These are phyloP conservation scores for Orthonevra nobilis DNA, from an alignment of 2,888 invertebrate genomes.

Conservation along the genomic window DNA sequence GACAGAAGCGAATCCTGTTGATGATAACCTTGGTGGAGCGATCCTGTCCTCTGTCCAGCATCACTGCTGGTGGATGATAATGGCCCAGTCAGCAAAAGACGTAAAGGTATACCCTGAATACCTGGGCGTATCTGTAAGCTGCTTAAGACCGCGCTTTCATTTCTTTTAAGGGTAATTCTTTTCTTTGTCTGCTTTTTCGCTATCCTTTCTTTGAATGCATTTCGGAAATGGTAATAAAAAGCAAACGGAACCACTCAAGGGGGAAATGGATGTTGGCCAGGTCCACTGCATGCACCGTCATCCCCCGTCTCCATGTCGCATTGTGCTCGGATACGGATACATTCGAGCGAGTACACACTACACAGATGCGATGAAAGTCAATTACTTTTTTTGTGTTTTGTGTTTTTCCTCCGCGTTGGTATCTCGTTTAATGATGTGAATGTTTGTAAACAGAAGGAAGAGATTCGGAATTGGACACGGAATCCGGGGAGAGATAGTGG, in stretches of 20 bases:
- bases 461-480: constrained; percentile 4
- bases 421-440: constrained; percentile 24
- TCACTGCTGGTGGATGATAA: no score
- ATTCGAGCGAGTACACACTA: no score
- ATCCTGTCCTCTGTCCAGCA: constrained; percentile 12
- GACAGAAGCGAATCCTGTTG: constrained; percentile 21
- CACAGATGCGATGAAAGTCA: constrained; percentile 53
- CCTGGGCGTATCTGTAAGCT: constrained; percentile 8
- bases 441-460: constrained; percentile 1
- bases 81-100: no score
- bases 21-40: constrained; percentile 2
- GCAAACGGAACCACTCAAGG: constrained; percentile 31
- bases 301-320: constrained; percentile 23
- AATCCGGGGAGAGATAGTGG: not conserved
- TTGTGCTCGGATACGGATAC: constrained; percentile 1
- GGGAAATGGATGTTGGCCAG: constrained; percentile 10
- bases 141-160: constrained; percentile 10
- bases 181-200: not conserved
- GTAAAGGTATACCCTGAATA: not conserved
- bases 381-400: constrained; percentile 25
- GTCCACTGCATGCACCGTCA: constrained; percentile 23
- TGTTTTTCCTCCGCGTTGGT: constrained; percentile 6
- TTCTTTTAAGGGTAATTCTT: constrained; percentile 7
- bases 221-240: constrained; percentile 44
- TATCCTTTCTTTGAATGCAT: constrained; percentile 10